Base-by-base conservation (phyloP, 1,140 invertebrate species). In the Contarinia nasturtii region DNA sequence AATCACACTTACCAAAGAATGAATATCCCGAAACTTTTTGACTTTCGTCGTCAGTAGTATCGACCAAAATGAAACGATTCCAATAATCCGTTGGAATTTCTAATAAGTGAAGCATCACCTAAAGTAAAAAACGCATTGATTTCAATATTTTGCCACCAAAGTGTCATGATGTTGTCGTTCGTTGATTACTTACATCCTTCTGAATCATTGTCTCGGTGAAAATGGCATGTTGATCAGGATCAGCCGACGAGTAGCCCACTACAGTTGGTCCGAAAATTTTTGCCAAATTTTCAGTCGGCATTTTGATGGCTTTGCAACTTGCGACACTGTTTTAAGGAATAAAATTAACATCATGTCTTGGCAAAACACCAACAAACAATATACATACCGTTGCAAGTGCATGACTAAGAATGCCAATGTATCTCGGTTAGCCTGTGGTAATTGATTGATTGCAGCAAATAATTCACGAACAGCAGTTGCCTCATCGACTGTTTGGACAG, bases 231-330 rank as follows among this genome's bases (percentile, higher is more conserved):
- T 60, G 55, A 52, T 76, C 71, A 1, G 75, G 74, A 53, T 86
- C 73, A 1, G 70, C 61, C 12, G 66, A 70, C 1, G 84, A 89
- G 55, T 81, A 86, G 0, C 86, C 86, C 34, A 91, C 74, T 44
- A 91, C 68, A 2, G 85, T 89, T 2, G 86, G 86, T 5, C 84
- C 86, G 65, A 91, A 88, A 11, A 90, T 72, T 58, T 77, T 81
- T 1, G 85, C 75, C 15, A 92, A 67, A 68, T 87, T 89, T 20
- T 64, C 65, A 11, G 76, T 65, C 1, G 80, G 75, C 87, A 91
- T 92, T 64, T 82, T 80, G 46, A 80, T 82, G 21, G 79, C 78
- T 0, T 70, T 67, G 49, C 70, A 70, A 50, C 76, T 72, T 1
- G 83, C 75, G 48, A 64, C 50, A 53, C 43, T 44, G 22, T 27